These are phyloP conservation scores for Spinus olivaceus DNA, from an alignment of 2,797 vertebrate species.

Conservation along the genomic window DNA sequence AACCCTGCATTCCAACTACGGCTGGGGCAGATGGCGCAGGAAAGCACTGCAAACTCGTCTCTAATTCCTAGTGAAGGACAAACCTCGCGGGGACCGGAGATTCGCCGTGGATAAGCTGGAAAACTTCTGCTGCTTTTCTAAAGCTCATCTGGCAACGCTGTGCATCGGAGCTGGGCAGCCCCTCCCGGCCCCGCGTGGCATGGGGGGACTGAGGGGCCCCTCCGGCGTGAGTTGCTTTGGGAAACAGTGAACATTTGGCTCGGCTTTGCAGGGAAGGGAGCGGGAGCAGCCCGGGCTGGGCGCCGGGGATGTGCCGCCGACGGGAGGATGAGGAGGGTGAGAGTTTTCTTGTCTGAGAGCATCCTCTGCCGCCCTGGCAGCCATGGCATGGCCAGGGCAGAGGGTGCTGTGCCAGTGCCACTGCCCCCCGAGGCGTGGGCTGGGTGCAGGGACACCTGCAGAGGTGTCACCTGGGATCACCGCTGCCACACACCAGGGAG, in stretches of 20 bases:
- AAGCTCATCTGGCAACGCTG: background rate
- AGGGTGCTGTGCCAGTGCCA: background rate
- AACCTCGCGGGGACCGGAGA: background rate
- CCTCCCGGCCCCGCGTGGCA: background rate
- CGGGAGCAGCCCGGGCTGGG: background rate
- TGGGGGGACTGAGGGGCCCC: no score
- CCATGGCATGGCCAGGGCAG: rapidly evolving
- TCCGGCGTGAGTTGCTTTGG: background rate
- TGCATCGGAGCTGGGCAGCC: background rate
- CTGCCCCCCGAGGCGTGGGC: background rate
- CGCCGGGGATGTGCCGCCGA: rapidly evolving
- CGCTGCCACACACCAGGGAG: rapidly evolving
- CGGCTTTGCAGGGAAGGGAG: background rate
- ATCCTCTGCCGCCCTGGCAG: background rate
- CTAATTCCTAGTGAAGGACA: constrained; percentile 18
- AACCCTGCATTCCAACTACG: constrained; percentile 6
- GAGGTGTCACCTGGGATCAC: background rate
- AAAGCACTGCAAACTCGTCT: background rate
- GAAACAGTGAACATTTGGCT: background rate
- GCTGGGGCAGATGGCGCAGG: constrained; percentile 30
- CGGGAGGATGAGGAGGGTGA: background rate
- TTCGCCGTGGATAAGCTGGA: background rate
- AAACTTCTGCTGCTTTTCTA: background rate
- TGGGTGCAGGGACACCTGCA: background rate
- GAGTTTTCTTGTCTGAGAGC: no score